A percentile compares a stretch with the other conserved stretches of the same genome.
phyloP scores from a whole-genome alignment of 1,140 invertebrate species.

The Drosophila jambulina region DNA sequence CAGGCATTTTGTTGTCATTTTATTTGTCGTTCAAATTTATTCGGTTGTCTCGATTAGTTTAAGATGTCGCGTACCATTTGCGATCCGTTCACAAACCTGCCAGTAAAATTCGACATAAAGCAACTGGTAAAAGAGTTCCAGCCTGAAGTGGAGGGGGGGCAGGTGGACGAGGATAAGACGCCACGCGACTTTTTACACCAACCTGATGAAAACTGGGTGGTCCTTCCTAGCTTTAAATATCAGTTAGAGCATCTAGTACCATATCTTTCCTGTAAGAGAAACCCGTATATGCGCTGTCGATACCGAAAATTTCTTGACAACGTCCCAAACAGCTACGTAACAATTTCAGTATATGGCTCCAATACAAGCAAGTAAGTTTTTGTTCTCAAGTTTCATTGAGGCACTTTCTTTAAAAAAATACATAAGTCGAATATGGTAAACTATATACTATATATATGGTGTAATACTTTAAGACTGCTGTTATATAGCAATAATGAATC shows the following conservation, averaged over 20 bases:
- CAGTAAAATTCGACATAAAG: constrained; percentile 60
- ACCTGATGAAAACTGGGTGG: constrained; percentile 52
- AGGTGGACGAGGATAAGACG: constrained; percentile 21
- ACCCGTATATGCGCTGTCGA: constrained; percentile 53
- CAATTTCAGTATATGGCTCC: constrained; percentile 27
- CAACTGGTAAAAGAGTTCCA: constrained; percentile 52
- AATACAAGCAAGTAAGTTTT: constrained; percentile 27
- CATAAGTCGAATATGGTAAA: too few relatives aligned
- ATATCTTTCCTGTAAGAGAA: constrained; percentile 37
- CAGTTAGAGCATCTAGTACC: constrained; percentile 62
- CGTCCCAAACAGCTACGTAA: constrained; percentile 56
- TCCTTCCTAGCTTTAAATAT: constrained; percentile 61
- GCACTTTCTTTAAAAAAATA: background rate
- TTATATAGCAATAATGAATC: background rate
- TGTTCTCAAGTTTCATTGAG: background rate
- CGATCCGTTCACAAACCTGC: constrained; percentile 61
- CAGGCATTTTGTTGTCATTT: constrained; percentile 12
- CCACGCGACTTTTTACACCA: constrained; percentile 40
- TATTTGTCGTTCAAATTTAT: background rate
- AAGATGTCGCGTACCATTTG: constrained; percentile 58
- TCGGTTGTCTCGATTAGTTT: constrained; percentile 1
- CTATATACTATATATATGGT: too few relatives aligned
- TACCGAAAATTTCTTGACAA: constrained; percentile 62
- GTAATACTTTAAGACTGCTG: too few relatives aligned
- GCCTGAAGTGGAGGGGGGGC: constrained; percentile 21